phyloP scores from a whole-genome alignment of 1,140 invertebrate species.

The Daktulosphaira vitifoliae region DNA sequence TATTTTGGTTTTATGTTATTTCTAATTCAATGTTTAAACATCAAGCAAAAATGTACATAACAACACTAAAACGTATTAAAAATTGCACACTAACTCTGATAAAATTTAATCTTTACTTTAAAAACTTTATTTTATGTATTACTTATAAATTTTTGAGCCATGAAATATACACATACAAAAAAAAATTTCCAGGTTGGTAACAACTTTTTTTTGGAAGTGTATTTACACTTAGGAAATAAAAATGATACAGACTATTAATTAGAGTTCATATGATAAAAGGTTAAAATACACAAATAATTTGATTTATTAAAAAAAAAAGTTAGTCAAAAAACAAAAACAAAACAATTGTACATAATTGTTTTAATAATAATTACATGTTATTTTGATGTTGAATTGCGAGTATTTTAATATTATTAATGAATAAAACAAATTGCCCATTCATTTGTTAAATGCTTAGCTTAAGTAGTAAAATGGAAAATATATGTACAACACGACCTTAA shows the following conservation, averaged over 20 bases:
- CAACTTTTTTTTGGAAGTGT: conserved; percentile 2
- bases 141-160: conserved; percentile 28
- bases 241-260: too few relatives aligned
- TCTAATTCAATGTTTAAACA: conserved; percentile 22
- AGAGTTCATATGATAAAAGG: background rate
- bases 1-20: conserved; percentile 12
- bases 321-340: background rate
- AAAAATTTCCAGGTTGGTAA: background rate
- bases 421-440: background rate
- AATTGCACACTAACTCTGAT: conserved; percentile 22
- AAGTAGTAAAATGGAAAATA: background rate
- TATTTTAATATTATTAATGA: background rate
- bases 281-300: background rate
- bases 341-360: background rate
- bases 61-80: conserved; percentile 15
- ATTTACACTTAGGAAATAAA: conserved; percentile 1
- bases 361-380: conserved; percentile 10
- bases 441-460: background rate
- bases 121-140: background rate
- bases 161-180: conserved; percentile 1
- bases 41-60: conserved; percentile 25
- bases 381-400: conserved; percentile 23
- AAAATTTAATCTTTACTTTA: background rate
- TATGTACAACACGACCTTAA: conserved; percentile 16
- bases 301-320: conserved; percentile 6